Evolutionary conservation across 2,113 vertebrate species (phyloP), one percentile per base, ranked within the genome.

Genomic region (Pseudorasbora parva): DNA sequence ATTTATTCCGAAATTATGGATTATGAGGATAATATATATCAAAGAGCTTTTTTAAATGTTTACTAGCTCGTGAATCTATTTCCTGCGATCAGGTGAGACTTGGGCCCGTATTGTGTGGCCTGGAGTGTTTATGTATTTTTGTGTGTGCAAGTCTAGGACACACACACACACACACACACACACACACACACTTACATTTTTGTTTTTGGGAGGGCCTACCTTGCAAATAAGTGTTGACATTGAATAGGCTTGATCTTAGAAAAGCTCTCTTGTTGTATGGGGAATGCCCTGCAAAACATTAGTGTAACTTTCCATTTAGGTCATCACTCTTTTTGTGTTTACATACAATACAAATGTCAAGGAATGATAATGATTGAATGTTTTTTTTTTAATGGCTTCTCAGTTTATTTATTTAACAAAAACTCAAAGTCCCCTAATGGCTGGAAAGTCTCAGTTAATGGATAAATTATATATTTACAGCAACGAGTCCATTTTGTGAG

Each of bases 221-320:
- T 81, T 81, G 6, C 30, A 81, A 81, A 81, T 56, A 37, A 69
- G 25, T 41, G 64, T 56, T 81, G 62, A 81, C 60, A 66, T 2
- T 5, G 41, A 81, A 81, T 79, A 66, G 19, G n/a, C 41, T 68
- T 51, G 43, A 81, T 54, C 60, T 81, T 81, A 81, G 62, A 81
- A 66, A 21, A 33, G 19, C 15, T 41, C 47, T 9, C 23, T 66
- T 79, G 41, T 79, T 79, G 14, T 66, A 37, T 56, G 64, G 64
- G 79, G 49, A 81, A 69, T 81, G 51, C 47, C 79, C 62, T 15
- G 41, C 45, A 54, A 10, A 69, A 25, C 27, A 81, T 17, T 54
- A n/a, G n/a, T n/a, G n/a, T n/a, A 37, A 27, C 47, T 56, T 69
- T 81, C 1, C 21, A 37, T 56, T 51, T 69, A n/a, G 59, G 72